Evolutionary conservation across 2,113 vertebrate genomes (phyloP).

Genomic region (Hyla sarda): DNA sequence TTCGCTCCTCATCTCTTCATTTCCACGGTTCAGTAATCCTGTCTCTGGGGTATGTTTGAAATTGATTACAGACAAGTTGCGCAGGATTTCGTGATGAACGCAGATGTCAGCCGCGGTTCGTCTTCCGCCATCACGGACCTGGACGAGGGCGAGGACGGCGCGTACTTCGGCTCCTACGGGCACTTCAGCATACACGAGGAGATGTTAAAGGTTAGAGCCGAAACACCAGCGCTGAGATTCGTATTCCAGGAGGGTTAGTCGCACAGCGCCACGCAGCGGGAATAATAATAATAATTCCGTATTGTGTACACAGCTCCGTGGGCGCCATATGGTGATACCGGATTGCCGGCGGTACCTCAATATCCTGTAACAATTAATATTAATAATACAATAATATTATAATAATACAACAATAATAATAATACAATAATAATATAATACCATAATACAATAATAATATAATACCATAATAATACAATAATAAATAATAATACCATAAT

Average conservation of each 20-base stretch:
- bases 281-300: not conserved
- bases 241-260: constrained; percentile 28
- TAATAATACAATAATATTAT: too few species aligned
- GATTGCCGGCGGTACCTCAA: not conserved
- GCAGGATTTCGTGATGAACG: constrained; percentile 87
- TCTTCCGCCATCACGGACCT: constrained; percentile 77
- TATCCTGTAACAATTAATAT: not conserved
- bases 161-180: constrained; percentile 96
- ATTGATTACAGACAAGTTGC: constrained; percentile 86
- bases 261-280: not conserved
- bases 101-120: constrained; percentile 72
- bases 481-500: too few species aligned
- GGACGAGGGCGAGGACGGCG: constrained; percentile 87
- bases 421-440: too few species aligned
- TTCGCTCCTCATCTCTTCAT: constrained; percentile 60
- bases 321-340: too few species aligned
- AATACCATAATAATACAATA: too few species aligned
- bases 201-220: constrained; percentile 93
- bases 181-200: constrained; percentile 96
- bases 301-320: too few species aligned
- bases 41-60: constrained; percentile 76
- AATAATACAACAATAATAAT: too few species aligned
- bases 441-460: too few species aligned
- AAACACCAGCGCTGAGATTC: constrained; percentile 8
- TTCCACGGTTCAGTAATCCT: constrained; percentile 67